Percentiles rank a stretch among this genome's conserved stretches.
These are phyloP conservation scores for Acholoe squamosa DNA, from an alignment of 2,888 invertebrate species.

Conservation along the genomic window DNA sequence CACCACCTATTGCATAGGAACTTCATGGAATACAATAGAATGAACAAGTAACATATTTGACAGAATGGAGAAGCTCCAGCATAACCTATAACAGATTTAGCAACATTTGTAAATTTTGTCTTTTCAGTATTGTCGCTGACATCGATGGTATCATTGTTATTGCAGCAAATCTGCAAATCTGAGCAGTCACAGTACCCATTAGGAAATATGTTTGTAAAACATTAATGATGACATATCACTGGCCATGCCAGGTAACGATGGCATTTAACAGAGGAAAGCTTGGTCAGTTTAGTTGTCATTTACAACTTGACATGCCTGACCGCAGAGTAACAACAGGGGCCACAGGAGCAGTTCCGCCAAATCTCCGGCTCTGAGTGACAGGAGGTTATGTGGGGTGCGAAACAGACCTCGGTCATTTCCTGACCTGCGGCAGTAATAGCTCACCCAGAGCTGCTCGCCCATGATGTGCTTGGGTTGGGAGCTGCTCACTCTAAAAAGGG, in stretches of 20 bases:
- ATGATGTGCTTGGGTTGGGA: constrained; percentile 1
- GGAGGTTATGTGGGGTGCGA: neutral
- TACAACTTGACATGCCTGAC: neutral
- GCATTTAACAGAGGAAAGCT: neutral
- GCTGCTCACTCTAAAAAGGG: neutral
- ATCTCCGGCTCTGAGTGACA: constrained; percentile 11
- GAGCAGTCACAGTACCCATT: too few species aligned
- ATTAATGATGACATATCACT: too few species aligned
- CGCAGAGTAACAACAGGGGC: neutral
- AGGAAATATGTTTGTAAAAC: too few species aligned
- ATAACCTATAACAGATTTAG: too few species aligned
- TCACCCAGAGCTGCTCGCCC: neutral
- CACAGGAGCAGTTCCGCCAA: constrained; percentile 17
- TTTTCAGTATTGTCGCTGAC: too few species aligned
- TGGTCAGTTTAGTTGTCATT: neutral
- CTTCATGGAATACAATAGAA: too few species aligned
- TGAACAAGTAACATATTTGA: too few species aligned
- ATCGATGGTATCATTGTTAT: too few species aligned
- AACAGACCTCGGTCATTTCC: constrained; percentile 8
- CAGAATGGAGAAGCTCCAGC: too few species aligned
- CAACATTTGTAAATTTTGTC: too few species aligned
- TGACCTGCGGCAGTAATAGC: constrained; percentile 21
- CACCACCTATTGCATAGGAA: neutral
- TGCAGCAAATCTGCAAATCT: too few species aligned
- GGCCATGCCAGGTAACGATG: too few species aligned